Conservation (phyloP, 2,113 vertebrate genomes). For the Pollimyrus isidori region DNA sequence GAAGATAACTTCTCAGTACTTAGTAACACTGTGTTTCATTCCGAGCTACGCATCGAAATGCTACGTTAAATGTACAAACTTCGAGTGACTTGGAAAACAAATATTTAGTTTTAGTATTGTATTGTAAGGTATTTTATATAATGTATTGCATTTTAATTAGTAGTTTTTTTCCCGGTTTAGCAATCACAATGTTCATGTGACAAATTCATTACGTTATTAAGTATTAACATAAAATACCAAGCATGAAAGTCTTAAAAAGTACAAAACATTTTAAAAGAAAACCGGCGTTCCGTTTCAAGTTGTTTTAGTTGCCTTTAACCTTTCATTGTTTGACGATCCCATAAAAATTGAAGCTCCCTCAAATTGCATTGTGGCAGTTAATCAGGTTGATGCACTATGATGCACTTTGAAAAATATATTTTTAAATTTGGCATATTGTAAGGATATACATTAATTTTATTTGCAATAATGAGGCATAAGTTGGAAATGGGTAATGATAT, state of each 20-base stretch:
- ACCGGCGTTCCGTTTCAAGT: not conserved
- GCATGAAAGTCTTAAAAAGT: constrained; percentile 9
- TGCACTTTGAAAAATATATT: not conserved
- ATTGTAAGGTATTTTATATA: too few species aligned
- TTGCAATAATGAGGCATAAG: not conserved
- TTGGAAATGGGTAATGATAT: not conserved
- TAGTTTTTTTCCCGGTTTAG: not conserved
- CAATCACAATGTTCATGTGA: constrained; percentile 36
- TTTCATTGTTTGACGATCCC: not conserved
- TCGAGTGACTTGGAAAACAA: not conserved
- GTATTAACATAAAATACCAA: constrained; percentile 10
- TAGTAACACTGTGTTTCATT: not conserved
- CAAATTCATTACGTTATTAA: constrained; percentile 30
- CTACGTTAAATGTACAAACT: not conserved
- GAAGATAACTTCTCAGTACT: not conserved
- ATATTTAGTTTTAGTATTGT: not conserved
- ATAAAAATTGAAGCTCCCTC: not conserved
- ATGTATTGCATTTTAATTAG: not conserved
- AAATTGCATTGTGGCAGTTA: not conserved
- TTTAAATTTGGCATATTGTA: not conserved
- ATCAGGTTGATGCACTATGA: not conserved
- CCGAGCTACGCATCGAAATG: not conserved
- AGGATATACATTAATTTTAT: not conserved
- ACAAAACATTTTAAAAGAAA: constrained; percentile 13
- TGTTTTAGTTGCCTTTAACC: not conserved